Evolutionary conservation across 2,888 invertebrate species (phyloP), one percentile per base, ranked within the genome.

Genomic region (Phalera bucephala): DNA sequence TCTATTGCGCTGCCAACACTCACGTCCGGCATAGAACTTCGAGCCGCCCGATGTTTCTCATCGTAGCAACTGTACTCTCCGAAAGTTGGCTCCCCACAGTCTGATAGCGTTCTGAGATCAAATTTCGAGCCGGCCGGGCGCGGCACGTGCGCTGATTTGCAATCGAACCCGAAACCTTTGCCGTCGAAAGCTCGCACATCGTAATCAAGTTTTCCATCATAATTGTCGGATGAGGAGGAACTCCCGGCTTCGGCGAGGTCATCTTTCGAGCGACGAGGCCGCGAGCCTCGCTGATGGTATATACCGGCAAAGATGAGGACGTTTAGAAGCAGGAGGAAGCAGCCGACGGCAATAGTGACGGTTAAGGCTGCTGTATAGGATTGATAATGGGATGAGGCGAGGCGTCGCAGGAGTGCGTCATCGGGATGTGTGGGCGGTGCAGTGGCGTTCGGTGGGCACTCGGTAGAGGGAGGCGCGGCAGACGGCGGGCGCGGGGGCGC

Each of bases 311-410:
- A 97, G 55, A 97, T 97, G 13, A 96, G 90, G 7, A 96, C 93
- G 68, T 96, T 96, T 14, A 96, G 90, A 15, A 96, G 88, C 5
- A 96, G 87, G 4, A 96, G 91, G 54, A 96, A 95, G 63, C 96
- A 95, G 1, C 96, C 96, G 5, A 96, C 95, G 0, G 95, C 95
- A 46, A 96, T 95, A 0, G 97, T 97, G 15, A 97, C 95, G 4
- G 96, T 95, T 10, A 97, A 86, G 0, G 97, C 97, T 0, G 96
- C 96, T 3, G 96, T 96, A 75, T 97, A 96, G 41, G 95, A 96
- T 72, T 96, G 96, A 66, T 96, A 96, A 64, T 96, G 96, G 41
- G 94, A 95, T 7, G 93, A 93, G n/a, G 95, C 94, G 4, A 95
- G 87, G 30, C 95, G 93, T 21, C 95, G 92, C 28, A 95, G 83